These are phyloP conservation scores for Gobiocypris rarus DNA, from an alignment of 2,113 vertebrate genomes.

Conservation along the genomic window DNA sequence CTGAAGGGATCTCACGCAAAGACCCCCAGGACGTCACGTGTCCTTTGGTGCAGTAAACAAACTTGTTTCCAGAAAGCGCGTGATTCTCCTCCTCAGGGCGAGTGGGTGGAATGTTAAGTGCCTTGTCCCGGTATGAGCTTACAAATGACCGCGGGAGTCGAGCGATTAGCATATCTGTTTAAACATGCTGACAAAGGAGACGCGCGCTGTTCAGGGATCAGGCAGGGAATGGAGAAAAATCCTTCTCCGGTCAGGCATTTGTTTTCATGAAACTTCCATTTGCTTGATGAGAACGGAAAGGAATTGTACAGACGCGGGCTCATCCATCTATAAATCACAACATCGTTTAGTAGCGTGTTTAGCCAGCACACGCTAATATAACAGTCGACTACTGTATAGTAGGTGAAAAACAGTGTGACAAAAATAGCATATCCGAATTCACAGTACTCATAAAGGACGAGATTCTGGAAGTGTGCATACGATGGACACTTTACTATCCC, in stretches of 20 bases:
- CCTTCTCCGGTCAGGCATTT: conserved; percentile 1
- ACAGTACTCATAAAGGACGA: too few species aligned
- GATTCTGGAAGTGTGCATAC: too few species aligned
- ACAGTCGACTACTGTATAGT: too few species aligned
- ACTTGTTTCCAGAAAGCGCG: not conserved
- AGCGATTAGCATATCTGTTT: conserved; percentile 38
- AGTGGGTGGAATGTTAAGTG: conserved; percentile 10
- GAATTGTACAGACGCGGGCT: conserved; percentile 5
- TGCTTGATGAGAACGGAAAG: conserved; percentile 22
- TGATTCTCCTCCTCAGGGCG: not conserved
- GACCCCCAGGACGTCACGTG: not conserved
- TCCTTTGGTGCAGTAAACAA: not conserved
- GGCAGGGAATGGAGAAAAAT: not conserved
- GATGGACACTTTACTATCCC: too few species aligned
- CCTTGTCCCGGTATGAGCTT: conserved; percentile 2
- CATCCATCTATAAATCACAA: conserved; percentile 26
- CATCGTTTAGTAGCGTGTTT: conserved; percentile 14
- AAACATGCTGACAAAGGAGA: not conserved
- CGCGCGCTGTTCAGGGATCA: too few species aligned
- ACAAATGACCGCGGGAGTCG: conserved; percentile 2
- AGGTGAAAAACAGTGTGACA: too few species aligned
- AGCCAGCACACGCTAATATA: not conserved
- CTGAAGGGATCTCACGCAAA: not conserved
- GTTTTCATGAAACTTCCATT: conserved; percentile 15
- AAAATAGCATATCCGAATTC: too few species aligned